Percentiles rank a stretch among this genome's conserved stretches.
Conservation (phyloP, 2,113 vertebrate genomes). For the Phylloscopus trochilus region DNA sequence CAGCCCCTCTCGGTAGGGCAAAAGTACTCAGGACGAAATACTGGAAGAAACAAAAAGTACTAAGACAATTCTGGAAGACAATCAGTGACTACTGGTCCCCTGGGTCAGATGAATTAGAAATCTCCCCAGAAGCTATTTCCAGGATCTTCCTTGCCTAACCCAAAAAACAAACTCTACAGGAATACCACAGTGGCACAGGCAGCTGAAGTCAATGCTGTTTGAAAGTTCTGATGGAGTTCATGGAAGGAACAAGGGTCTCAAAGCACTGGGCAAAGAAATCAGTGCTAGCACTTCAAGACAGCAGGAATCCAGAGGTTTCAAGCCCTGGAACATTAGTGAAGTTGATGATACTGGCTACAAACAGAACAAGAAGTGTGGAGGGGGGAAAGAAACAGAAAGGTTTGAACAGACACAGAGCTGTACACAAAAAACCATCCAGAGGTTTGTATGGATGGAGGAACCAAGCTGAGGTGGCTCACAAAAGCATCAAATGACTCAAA, state of each 20-base stretch:
- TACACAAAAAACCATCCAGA: background rate
- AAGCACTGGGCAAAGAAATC: background rate
- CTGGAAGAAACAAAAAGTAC: background rate
- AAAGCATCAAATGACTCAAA: background rate
- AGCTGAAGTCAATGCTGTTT: background rate
- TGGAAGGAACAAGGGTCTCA: background rate
- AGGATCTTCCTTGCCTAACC: background rate
- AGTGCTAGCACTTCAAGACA: background rate
- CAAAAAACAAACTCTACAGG: background rate
- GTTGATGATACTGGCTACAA: background rate
- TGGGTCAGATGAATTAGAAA: background rate
- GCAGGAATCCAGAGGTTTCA: background rate
- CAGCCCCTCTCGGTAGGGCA: background rate
- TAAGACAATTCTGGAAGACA: background rate
- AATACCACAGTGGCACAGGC: accelerated
- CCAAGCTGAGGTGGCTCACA: background rate
- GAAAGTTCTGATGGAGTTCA: background rate
- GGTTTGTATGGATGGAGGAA: background rate
- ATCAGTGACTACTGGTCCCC: background rate
- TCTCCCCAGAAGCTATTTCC: background rate
- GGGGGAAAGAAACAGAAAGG: background rate
- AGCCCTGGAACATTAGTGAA: background rate
- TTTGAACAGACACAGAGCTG: background rate
- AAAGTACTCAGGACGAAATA: background rate
- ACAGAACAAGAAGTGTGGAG: background rate